Percentiles rank a stretch among this genome's conserved stretches.
Evolutionary conservation across 2,888 invertebrate species (phyloP).

Genomic region (Crossocerus cetratus): DNA sequence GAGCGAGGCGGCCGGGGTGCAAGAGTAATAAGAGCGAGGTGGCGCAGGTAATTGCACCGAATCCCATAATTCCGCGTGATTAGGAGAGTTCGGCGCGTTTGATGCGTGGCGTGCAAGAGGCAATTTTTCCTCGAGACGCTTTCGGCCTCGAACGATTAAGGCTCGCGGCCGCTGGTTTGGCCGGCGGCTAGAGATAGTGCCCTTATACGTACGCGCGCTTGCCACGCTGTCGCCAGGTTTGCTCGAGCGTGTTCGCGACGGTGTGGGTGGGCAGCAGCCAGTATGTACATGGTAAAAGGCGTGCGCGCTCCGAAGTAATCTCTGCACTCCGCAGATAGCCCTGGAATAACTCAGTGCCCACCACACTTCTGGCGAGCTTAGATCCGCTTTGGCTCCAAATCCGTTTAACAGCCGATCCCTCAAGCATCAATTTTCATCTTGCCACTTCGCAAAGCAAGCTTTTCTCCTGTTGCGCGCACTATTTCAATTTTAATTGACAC

Average conservation of each 20-base stretch:
- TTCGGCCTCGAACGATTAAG: background rate
- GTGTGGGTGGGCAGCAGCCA: background rate
- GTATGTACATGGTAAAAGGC: slow-evolving; percentile 1
- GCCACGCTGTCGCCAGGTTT: background rate
- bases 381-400: too few relatives aligned
- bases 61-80: background rate
- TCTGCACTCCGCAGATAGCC: background rate
- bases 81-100: background rate
- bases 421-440: too few relatives aligned
- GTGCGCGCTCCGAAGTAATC: background rate
- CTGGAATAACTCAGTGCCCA: background rate
- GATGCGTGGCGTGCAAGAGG: background rate
- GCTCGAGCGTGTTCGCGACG: background rate
- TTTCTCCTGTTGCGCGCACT: too few relatives aligned
- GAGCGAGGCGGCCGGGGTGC: background rate
- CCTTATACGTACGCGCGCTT: background rate
- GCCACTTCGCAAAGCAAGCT: too few relatives aligned
- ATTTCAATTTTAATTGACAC: too few relatives aligned
- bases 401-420: too few relatives aligned
- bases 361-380: background rate
- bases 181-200: background rate
- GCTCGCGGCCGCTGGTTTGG: background rate
- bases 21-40: background rate
- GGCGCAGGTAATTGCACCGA: background rate
- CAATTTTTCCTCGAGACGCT: background rate